phyloP scores from a whole-genome alignment of 2,113 vertebrate genomes.

The Phocoena sinus region DNA sequence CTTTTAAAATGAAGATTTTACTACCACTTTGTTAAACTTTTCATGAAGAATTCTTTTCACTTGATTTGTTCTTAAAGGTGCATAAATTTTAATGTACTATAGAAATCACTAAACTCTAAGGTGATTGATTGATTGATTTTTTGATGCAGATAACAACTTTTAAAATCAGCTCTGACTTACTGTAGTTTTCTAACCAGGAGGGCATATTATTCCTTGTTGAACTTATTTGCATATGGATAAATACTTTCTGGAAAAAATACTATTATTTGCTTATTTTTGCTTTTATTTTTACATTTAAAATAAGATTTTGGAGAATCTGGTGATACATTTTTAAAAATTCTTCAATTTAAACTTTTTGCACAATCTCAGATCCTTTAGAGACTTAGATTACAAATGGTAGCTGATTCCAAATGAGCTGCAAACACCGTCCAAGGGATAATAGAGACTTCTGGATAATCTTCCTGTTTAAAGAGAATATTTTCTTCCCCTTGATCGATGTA shows the following conservation, averaged over 20 bases:
- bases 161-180: conserved; percentile 6
- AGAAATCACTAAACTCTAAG: background rate
- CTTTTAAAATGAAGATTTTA: conserved; percentile 32
- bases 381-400: background rate
- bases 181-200: background rate
- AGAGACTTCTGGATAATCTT: background rate
- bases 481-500: background rate
- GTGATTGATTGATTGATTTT: background rate
- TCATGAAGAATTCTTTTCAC: conserved; percentile 29
- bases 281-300: background rate
- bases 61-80: background rate
- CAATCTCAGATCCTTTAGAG: background rate
- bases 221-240: background rate
- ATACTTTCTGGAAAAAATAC: background rate
- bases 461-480: background rate
- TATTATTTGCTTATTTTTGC: conserved; percentile 27
- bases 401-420: background rate
- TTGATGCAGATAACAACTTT: background rate
- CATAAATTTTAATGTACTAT: background rate
- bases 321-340: background rate
- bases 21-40: conserved; percentile 15
- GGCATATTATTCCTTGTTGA: background rate
- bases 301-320: background rate
- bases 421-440: background rate
- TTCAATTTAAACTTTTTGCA: background rate